Evolutionary conservation across 2,797 vertebrate genomes (phyloP).

Genomic region (Heterohyrax brucei): DNA sequence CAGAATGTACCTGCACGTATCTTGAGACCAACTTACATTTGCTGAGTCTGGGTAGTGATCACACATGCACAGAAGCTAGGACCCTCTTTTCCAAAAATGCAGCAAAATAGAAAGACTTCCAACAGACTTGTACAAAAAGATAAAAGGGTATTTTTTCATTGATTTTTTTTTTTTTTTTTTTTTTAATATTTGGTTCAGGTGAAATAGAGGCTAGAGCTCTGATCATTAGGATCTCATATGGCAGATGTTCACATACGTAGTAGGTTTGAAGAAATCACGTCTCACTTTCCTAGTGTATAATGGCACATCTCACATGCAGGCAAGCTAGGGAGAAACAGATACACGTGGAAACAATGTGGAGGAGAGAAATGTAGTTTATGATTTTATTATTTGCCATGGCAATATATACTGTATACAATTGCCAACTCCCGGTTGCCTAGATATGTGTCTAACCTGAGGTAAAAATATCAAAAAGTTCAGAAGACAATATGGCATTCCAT

Average conservation of each 20-base stretch:
- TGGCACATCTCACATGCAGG: background rate
- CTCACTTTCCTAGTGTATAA: conserved; percentile 56
- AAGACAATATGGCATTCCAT: background rate
- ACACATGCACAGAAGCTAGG: background rate
- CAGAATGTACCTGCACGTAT: background rate
- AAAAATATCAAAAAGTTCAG: background rate
- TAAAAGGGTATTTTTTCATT: background rate
- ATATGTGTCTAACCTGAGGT: conserved; percentile 34
- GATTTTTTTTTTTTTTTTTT: no score
- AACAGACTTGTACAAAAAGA: conserved; percentile 24
- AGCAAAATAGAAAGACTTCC: background rate
- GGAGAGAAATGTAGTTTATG: background rate
- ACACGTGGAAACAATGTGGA: background rate
- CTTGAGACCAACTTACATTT: background rate
- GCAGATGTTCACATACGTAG: background rate
- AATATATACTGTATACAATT: background rate
- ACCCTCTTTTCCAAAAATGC: background rate
- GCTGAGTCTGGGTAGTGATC: conserved; percentile 5
- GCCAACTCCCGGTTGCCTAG: conserved; percentile 14
- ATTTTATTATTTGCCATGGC: conserved; percentile 3
- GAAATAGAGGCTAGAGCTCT: conserved; percentile 57
- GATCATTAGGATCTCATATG: conserved; percentile 61
- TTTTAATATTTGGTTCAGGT: background rate
- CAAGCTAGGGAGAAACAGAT: conserved; percentile 13
- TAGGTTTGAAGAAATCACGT: conserved; percentile 75